Conservation (phyloP, 2,888 invertebrate species). For the Drosophila hamatofila region DNA sequence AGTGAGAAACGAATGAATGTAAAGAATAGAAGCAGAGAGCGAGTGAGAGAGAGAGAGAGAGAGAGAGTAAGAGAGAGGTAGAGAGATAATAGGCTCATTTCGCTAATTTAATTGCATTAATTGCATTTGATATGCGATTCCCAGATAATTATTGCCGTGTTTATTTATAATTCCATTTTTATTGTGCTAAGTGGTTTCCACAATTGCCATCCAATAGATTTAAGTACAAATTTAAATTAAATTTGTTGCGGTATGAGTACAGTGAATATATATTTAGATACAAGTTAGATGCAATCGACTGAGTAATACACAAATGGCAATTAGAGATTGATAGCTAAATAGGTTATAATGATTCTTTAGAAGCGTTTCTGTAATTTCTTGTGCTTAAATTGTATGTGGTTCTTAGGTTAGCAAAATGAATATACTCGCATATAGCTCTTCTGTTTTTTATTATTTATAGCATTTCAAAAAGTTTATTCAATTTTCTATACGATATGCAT, state of each 20-base stretch:
- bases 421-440: no score
- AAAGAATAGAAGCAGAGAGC: background rate
- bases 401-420: background rate
- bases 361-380: background rate
- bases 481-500: no score
- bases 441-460: no score
- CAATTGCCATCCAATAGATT: background rate
- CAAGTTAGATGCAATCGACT: background rate
- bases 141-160: background rate
- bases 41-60: background rate
- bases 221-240: background rate
- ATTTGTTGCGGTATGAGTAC: background rate
- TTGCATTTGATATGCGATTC: constrained; percentile 13
- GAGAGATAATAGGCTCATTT: constrained; percentile 1
- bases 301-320: background rate
- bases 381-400: background rate
- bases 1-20: background rate
- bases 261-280: background rate
- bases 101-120: constrained; percentile 20
- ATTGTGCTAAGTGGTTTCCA: background rate
- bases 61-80: background rate
- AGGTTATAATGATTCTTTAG: fast-evolving
- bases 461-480: no score
- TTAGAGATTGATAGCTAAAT: background rate
- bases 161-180: background rate